phyloP scores from a whole-genome alignment of 92 coral and sea anemone genomes.

The Palythoa caribaeorum region DNA sequence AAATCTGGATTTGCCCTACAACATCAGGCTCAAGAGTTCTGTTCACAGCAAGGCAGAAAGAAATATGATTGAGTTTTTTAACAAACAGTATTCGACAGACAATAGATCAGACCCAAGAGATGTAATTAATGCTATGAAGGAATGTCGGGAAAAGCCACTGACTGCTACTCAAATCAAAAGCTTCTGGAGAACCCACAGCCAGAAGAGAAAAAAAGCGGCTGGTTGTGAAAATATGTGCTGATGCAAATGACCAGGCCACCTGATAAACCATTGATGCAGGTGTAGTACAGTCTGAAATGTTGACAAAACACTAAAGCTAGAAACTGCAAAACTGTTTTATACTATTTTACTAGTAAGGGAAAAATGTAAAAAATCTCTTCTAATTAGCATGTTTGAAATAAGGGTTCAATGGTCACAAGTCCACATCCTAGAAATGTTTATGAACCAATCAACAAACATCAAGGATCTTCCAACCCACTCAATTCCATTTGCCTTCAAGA shows the following conservation, averaged over 20 bases:
- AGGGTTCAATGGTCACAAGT: constrained; percentile 11
- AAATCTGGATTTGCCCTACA: too few species aligned
- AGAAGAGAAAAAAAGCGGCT: constrained; percentile 35
- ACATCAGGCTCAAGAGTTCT: too few species aligned
- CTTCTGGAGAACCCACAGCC: constrained; percentile 31
- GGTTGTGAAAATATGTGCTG: constrained; percentile 21
- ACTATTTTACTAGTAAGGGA: constrained; percentile 17
- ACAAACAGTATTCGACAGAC: constrained; percentile 27
- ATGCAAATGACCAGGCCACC: constrained; percentile 27
- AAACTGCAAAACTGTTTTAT: constrained; percentile 25
- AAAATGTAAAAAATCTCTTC: background rate
- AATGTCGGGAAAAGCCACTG: constrained; percentile 30
- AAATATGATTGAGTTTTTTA: constrained; percentile 17
- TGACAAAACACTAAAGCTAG: constrained; percentile 21
- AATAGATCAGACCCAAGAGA: constrained; percentile 18
- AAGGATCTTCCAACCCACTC: constrained; percentile 44
- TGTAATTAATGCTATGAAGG: constrained; percentile 7
- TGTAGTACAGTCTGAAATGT: constrained; percentile 1
- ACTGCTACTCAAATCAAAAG: constrained; percentile 33
- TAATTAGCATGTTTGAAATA: constrained; percentile 3
- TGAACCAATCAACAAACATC: background rate
- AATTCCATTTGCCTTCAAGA: constrained; percentile 4
- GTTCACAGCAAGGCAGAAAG: too few species aligned
- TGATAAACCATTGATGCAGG: background rate
- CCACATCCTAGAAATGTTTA: constrained; percentile 3